These are phyloP conservation scores for Ptycholaimellus sp. DNA, from an alignment of 2,888 invertebrate genomes.

Conservation along the genomic window DNA sequence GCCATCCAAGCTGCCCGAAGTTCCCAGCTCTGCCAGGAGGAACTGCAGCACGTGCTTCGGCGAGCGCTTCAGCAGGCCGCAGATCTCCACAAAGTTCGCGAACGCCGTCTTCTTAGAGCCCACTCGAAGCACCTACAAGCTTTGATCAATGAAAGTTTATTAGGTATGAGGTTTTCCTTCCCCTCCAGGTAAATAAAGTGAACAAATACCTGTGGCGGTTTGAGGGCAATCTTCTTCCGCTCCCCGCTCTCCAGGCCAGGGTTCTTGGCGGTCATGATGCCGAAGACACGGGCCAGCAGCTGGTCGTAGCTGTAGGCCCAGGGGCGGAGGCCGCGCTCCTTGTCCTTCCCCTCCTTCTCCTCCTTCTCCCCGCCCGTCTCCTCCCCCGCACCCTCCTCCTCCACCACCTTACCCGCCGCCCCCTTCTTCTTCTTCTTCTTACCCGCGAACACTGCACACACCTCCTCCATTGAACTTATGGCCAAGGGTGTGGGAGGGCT, in stretches of 20 bases:
- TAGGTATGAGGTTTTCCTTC: no score
- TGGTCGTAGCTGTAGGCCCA: slow-evolving; percentile 9
- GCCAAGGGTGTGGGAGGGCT: no score
- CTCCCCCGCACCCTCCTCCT: slow-evolving; percentile 6
- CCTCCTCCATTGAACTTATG: no score
- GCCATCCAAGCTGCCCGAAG: slow-evolving; percentile 78
- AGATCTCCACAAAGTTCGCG: slow-evolving; percentile 82
- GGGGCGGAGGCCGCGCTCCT: no score
- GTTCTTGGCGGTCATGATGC: slow-evolving; percentile 94
- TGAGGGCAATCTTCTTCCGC: slow-evolving; percentile 94
- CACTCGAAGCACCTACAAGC: slow-evolving; percentile 68
- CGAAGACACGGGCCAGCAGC: slow-evolving; percentile 74
- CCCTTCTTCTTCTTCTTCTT: slow-evolving; percentile 26
- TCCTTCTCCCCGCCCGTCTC: neutral
- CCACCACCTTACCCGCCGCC: slow-evolving; percentile 10
- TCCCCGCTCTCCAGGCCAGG: slow-evolving; percentile 97
- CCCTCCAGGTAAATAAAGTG: no score
- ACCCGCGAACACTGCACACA: slow-evolving; percentile 10
- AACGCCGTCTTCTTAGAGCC: slow-evolving; percentile 98
- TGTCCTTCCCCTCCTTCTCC: no score
- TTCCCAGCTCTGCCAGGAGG: slow-evolving; percentile 77
- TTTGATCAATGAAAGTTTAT: no score
- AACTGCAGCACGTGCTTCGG: slow-evolving; percentile 94
- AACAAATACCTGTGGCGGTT: slow-evolving; percentile 79
- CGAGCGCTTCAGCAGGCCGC: slow-evolving; percentile 48